phyloP scores from a whole-genome alignment of 2,888 invertebrate species.

The Sphaerophoria taeniata region DNA sequence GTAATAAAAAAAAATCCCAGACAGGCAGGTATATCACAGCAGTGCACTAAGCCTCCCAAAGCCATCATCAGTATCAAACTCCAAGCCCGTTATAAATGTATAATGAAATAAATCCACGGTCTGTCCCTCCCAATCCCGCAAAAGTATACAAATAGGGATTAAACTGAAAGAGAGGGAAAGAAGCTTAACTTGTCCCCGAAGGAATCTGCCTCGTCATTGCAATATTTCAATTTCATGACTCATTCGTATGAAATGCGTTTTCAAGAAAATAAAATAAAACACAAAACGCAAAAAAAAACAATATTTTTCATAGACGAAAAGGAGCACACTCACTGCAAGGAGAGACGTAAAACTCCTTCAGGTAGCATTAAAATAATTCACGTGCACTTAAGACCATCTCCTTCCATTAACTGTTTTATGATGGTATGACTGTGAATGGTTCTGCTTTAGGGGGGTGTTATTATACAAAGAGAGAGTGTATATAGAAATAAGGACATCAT shows the following conservation, averaged over 20 bases:
- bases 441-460: not conserved
- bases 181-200: slow-evolving; percentile 34
- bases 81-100: not conserved
- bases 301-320: not conserved
- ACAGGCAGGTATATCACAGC: slow-evolving; percentile 8
- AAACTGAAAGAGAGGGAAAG: not conserved
- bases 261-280: slow-evolving; percentile 5
- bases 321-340: not conserved
- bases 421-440: not conserved
- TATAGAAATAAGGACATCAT: slow-evolving; percentile 19
- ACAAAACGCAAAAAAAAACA: too few relatives aligned
- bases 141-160: slow-evolving; percentile 30
- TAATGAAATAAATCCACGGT: slow-evolving; percentile 25
- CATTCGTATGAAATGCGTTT: slow-evolving; percentile 31
- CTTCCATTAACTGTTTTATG: slow-evolving; percentile 29
- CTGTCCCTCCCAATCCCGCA: not conserved
- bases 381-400: slow-evolving; percentile 80
- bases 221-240: slow-evolving; percentile 32
- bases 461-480: not conserved
- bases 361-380: slow-evolving; percentile 82
- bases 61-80: not conserved
- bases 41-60: not conserved
- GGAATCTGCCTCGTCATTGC: slow-evolving; percentile 31
- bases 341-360: slow-evolving; percentile 78
- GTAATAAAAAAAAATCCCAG: slow-evolving; percentile 19